Evolutionary conservation across 2,888 invertebrate species (phyloP).

Genomic region (Oeneis ivallda): DNA sequence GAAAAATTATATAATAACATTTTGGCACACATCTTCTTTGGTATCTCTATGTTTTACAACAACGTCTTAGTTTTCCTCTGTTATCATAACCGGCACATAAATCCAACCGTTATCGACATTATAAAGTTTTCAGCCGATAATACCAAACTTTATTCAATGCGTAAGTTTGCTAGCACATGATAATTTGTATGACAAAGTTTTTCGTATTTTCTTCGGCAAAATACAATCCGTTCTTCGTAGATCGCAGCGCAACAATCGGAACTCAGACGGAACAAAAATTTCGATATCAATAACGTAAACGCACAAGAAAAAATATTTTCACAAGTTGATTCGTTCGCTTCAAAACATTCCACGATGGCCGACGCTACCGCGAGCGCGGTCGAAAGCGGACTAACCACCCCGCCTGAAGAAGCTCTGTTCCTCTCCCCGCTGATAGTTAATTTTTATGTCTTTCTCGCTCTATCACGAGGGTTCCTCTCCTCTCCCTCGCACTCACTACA

Average conservation of each 20-base stretch:
- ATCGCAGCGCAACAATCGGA: conserved; percentile 34
- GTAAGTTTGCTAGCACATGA: conserved; percentile 35
- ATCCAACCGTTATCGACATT: conserved; percentile 58
- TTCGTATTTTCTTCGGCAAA: conserved; percentile 4
- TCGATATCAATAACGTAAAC: conserved; percentile 55
- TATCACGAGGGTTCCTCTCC: conserved; percentile 63
- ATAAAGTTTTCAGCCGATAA: conserved; percentile 61
- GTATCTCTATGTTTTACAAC: conserved; percentile 62
- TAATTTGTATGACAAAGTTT: conserved; percentile 29
- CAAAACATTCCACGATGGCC: conserved; percentile 50
- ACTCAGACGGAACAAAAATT: conserved; percentile 59
- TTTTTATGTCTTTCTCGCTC: conserved; percentile 71
- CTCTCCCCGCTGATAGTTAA: conserved; percentile 80
- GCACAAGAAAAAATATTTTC: conserved; percentile 66
- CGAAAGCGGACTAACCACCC: conserved; percentile 81
- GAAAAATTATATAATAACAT: conserved; percentile 79
- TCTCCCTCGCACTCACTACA: conserved; percentile 69
- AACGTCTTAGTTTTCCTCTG: conserved; percentile 54
- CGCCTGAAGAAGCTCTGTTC: conserved; percentile 78
- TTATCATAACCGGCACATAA: conserved; percentile 75
- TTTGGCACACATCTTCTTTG: conserved; percentile 82
- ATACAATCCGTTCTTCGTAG: conserved; percentile 4
- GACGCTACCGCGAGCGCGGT: conserved; percentile 72
- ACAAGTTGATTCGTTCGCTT: conserved; percentile 72
- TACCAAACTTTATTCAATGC: conserved; percentile 43